Percentiles rank a stretch among this genome's conserved stretches.
phyloP scores from a whole-genome alignment of 2,113 vertebrate genomes.

The Cisticola juncidis region DNA sequence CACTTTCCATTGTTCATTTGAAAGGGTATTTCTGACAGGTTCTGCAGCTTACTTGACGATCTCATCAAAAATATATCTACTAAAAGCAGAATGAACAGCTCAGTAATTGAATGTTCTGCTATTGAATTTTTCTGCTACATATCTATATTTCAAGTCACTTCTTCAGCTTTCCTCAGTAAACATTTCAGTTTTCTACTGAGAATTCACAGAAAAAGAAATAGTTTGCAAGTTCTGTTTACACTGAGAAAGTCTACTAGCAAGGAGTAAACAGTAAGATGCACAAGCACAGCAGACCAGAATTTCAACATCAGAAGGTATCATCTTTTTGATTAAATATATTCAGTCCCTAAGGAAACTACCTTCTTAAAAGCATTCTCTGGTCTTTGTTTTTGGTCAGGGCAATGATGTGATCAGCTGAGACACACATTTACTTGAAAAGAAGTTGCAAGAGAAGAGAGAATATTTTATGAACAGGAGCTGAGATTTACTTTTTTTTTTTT shows the following conservation, averaged over 20 bases:
- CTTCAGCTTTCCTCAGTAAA: background rate
- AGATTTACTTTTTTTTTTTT: background rate
- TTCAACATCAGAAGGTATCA: background rate
- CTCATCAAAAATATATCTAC: background rate
- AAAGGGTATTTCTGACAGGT: background rate
- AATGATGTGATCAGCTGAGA: background rate
- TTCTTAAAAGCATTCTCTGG: background rate
- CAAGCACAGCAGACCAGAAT: background rate
- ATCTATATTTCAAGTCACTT: background rate
- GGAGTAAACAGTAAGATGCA: background rate
- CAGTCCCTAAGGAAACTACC: background rate
- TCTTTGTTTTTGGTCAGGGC: background rate
- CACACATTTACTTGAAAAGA: background rate
- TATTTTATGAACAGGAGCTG: background rate
- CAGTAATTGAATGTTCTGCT: background rate
- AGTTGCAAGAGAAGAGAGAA: background rate
- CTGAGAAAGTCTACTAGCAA: background rate
- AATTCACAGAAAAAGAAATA: background rate
- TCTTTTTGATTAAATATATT: background rate
- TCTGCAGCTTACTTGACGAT: background rate
- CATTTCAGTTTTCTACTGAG: background rate
- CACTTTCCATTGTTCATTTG: background rate
- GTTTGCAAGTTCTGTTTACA: background rate
- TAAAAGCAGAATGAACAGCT: background rate
- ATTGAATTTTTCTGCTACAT: background rate